Evolutionary conservation across 2,797 vertebrate genomes (phyloP).

Genomic region (Zenarchopterus dispar): DNA sequence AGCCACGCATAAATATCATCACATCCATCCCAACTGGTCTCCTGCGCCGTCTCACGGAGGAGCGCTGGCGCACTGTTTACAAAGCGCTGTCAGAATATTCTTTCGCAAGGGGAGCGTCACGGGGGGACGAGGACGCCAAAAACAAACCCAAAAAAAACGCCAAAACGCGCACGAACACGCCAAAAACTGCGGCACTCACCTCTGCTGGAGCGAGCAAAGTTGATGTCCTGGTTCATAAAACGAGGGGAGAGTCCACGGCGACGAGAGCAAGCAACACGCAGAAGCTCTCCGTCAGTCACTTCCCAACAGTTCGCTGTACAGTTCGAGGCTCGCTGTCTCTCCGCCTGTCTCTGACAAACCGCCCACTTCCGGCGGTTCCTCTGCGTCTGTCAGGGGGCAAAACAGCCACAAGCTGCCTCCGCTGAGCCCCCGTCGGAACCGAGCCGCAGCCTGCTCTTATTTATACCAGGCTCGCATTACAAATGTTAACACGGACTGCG

Average conservation of each 20-base stretch:
- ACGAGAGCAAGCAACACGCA: conserved; percentile 43
- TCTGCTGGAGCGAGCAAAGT: conserved; percentile 54
- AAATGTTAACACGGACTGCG: not conserved
- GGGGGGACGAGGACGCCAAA: conserved; percentile 25
- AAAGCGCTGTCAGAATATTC: conserved; percentile 62
- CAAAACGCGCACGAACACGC: conserved; percentile 4
- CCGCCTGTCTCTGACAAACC: conserved; percentile 52
- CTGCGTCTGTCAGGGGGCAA: conserved; percentile 11
- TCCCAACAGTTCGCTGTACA: conserved; percentile 69
- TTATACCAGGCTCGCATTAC: not conserved
- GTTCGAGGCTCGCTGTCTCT: conserved; percentile 48
- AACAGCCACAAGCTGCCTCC: conserved; percentile 2
- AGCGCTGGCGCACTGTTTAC: conserved; percentile 68
- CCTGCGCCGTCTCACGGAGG: not conserved
- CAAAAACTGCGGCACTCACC: conserved; percentile 54
- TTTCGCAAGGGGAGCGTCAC: conserved; percentile 52
- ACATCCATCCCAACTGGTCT: too few relatives aligned
- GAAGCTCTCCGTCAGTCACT: conserved; percentile 58
- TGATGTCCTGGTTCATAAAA: conserved; percentile 72
- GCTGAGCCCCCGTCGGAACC: not conserved
- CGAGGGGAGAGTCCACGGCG: conserved; percentile 59
- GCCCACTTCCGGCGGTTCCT: conserved; percentile 78
- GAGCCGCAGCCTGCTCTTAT: not conserved
- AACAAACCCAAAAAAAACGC: too few relatives aligned
- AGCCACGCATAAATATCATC: too few relatives aligned